Evolutionary conservation across 2,888 invertebrate genomes (phyloP), one percentile per base, ranked within the genome.

Genomic region (Aleiodes alternator): DNA sequence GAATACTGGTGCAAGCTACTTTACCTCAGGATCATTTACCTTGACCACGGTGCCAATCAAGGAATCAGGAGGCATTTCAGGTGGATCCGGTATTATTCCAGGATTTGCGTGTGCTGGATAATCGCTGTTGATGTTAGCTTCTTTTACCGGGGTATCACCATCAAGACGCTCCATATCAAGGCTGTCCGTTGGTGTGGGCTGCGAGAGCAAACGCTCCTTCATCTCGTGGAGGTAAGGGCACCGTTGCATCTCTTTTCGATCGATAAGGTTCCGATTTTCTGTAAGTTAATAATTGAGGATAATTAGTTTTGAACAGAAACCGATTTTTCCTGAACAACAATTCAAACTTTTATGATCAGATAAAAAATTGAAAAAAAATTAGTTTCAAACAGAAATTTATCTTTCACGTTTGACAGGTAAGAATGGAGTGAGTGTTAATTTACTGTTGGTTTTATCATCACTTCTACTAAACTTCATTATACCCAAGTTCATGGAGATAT

Each of bases 201-300:
- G 93, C 87, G 94, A 94, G 85, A 96, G 92, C 91, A 96, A 92
- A 87, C 96, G 95, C 93, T 96, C 96, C 92, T 96, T 96, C 96
- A 96, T 96, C 93, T 96, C 96, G 92, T 96, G 95, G 91, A 96
- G 94, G 92, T 96, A 96, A 87, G 96, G 96, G 92, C 96, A 96
- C 91, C 96, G 94, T 92, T 95, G 95, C 95, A 95, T 95, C 90
- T 92, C 93, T 92, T 92, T 84, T 80, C 84, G 79, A 82, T 82
- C 82, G 80, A 80, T 80, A 80, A 79, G 81, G 81, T 82, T 84
- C 82, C 83, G 82, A 82, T 84, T 84, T 84, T 85, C 87, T 87
- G 82, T 66, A 81, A 84, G 8, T 72, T 50, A 38, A 76, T 76
- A 56, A 73, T 68, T 16, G 0, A 56, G 11, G 5, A 34, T 34